Base-by-base conservation (phyloP, 2,888 invertebrate species). In the Seladonia tumulorum region DNA sequence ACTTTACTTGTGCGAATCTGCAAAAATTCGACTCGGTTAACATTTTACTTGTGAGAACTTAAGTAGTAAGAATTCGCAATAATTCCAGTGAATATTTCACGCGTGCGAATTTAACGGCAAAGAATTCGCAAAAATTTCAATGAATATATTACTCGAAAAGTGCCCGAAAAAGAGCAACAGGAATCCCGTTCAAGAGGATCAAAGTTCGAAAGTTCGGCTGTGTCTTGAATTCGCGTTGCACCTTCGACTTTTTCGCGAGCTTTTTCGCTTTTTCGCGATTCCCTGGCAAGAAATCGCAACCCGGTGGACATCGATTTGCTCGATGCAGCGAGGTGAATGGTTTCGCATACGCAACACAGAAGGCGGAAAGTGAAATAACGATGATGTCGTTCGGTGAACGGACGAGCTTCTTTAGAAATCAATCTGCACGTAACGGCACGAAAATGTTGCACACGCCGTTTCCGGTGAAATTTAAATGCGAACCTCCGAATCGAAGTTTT, bases 381-480 rank as follows among this genome's bases (percentile, higher is more conserved):
- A 53, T 49, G 39, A 68, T 68, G 49, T 76, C 72, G 47, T 73
- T 79, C 35, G 60, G 73, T 72, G 18, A 57, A 39, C 39, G 60
- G 35, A 29, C 79, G 79, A 79, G 49, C 73, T 68, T 47, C 63
- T 25, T 73, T 77, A 60, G 78, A 78, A 84, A 83, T 45, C 77
- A 42, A 79, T 74, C 74, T 47, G 42, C 60, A 47, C 14, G 75
- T 45, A 75, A 57, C 70, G 74, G 75, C 72, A 76, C 83, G 78
- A 79, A 85, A 85, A 76, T 57, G 53, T 70, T 35, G 70, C 12
- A 39, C 22, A 57, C 25, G 25, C 35, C 22, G 29, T 79, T 83
- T 83, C 84, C 84, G 68, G 85, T 85, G 85, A 85, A 85, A 85
- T 78, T 85, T 79, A 73, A 85, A 85, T 75, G 71, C 57, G 63